These are phyloP conservation scores for Idaea dimidiata DNA, from an alignment of 2,888 invertebrate genomes.

Conservation along the genomic window DNA sequence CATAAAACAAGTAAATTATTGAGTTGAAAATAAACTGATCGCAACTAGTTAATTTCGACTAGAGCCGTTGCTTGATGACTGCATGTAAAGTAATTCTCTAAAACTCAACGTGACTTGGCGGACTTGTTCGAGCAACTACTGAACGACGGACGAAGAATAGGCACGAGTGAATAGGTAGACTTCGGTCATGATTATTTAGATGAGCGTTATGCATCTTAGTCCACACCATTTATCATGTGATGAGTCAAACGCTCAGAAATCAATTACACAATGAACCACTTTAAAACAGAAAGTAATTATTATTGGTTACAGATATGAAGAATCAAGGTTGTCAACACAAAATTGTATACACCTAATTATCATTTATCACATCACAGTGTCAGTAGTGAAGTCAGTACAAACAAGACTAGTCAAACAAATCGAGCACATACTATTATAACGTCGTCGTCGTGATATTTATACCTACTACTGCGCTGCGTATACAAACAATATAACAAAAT, in stretches of 20 bases:
- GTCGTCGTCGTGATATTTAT: not conserved
- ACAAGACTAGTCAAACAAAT: not conserved
- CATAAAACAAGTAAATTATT: slow-evolving; percentile 36
- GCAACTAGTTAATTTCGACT: slow-evolving; percentile 23
- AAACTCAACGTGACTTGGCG: too few species aligned
- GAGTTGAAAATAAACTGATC: slow-evolving; percentile 32
- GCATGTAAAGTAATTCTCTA: slow-evolving; percentile 11
- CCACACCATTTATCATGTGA: too few species aligned
- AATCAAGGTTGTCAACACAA: slow-evolving; percentile 53
- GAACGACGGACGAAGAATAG: too few species aligned
- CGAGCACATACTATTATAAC: not conserved
- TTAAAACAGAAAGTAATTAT: slow-evolving; percentile 49
- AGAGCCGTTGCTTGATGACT: slow-evolving; percentile 10
- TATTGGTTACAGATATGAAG: slow-evolving; percentile 34
- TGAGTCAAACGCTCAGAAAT: too few species aligned
- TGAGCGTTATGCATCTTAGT: too few species aligned
- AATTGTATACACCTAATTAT: slow-evolving; percentile 52
- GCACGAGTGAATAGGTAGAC: too few species aligned
- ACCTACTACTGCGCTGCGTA: slow-evolving; percentile 3
- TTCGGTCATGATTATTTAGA: too few species aligned
- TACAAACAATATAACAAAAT: not conserved
- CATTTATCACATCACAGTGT: slow-evolving; percentile 33
- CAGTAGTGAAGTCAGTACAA: slow-evolving; percentile 12
- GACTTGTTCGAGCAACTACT: too few species aligned
- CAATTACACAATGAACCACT: slow-evolving; percentile 18